A percentile compares a stretch with the other conserved stretches of the same genome.
phyloP scores from a whole-genome alignment of 2,797 vertebrate genomes.

The Coccyzus lansbergi region DNA sequence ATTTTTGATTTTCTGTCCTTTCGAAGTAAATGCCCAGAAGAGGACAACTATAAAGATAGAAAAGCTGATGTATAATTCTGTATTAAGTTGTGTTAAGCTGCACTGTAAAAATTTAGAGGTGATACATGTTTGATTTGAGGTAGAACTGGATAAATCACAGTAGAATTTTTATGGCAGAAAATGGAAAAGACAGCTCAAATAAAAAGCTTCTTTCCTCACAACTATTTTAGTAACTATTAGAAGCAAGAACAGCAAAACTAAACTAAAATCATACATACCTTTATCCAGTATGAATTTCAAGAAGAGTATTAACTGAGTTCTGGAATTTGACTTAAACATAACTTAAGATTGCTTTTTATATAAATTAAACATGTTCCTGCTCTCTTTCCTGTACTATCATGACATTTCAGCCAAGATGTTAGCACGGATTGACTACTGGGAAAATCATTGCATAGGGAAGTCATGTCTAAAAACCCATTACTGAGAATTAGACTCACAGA shows the following conservation, averaged over 20 bases:
- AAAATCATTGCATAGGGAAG: neutral
- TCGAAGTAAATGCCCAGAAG: neutral
- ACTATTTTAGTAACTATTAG: neutral
- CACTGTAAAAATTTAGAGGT: neutral
- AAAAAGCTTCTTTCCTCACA: accelerated
- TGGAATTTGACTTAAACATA: neutral
- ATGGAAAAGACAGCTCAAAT: neutral
- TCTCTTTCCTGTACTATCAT: neutral
- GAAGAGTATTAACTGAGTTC: neutral
- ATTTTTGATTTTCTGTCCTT: neutral
- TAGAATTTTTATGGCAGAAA: neutral
- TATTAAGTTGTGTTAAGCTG: neutral
- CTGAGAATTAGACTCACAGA: neutral
- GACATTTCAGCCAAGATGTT: neutral
- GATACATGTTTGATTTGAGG: neutral
- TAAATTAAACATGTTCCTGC: neutral
- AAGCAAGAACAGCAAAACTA: neutral
- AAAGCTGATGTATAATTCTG: neutral
- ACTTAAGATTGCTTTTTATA: neutral
- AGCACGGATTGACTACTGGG: neutral
- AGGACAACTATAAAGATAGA: neutral
- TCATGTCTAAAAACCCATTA: neutral
- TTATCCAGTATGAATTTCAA: neutral
- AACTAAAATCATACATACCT: neutral
- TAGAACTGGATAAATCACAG: neutral